A percentile compares a stretch with the other conserved stretches of the same genome.
phyloP scores from a whole-genome alignment of 2,888 invertebrate species.

The Mythimna albipuncta region DNA sequence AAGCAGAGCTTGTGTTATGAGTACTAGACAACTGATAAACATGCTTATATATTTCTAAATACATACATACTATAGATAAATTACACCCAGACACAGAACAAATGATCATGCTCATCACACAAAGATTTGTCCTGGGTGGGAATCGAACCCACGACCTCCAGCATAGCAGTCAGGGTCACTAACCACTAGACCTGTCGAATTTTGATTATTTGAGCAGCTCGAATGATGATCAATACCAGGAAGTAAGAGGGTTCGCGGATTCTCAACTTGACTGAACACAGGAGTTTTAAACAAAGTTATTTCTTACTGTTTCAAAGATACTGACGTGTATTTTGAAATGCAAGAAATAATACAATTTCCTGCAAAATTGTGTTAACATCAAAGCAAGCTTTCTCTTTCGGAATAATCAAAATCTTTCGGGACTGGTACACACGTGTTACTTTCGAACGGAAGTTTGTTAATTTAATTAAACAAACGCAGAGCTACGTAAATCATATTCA shows the following conservation, averaged over 20 bases:
- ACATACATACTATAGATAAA: no score
- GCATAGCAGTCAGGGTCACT: no score
- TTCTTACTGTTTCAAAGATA: not conserved
- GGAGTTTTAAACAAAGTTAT: not conserved
- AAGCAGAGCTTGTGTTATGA: no score
- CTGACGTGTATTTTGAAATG: not conserved
- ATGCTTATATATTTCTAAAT: no score
- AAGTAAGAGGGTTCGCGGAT: not conserved
- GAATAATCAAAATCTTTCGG: constrained; percentile 37
- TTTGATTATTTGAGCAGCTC: no score
- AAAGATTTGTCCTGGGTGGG: no score
- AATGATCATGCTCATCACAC: no score
- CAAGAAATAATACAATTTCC: constrained; percentile 14
- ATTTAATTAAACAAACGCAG: constrained; percentile 40
- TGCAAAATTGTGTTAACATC: constrained; percentile 11
- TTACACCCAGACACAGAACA: no score
- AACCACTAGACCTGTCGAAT: no score
- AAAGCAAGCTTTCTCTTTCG: constrained; percentile 11
- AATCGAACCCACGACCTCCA: no score
- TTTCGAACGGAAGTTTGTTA: constrained; percentile 36
- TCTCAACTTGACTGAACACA: not conserved
- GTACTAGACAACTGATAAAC: no score
- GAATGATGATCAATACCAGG: not conserved
- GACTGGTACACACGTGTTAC: constrained; percentile 22
- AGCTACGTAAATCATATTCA: not conserved